phyloP scores from a whole-genome alignment of 1,140 invertebrate genomes.

The Rhagoletis zephyria region DNA sequence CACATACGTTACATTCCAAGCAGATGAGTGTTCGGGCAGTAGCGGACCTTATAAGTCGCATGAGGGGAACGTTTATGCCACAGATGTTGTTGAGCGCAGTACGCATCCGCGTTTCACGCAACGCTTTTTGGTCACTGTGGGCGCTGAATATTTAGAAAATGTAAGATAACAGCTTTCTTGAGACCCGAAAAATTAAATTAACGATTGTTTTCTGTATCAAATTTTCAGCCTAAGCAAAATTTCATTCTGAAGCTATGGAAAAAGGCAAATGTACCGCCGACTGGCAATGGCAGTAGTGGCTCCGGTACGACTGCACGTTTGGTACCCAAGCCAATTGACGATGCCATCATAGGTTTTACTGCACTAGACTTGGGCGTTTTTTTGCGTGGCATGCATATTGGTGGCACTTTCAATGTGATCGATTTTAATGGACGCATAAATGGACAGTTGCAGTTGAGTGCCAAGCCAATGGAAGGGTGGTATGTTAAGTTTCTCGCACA shows the following conservation, averaged over 20 bases:
- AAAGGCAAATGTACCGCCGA: constrained; percentile 63
- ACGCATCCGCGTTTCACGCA: constrained; percentile 77
- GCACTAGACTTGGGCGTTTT: constrained; percentile 77
- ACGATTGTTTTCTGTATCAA: no score
- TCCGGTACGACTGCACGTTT: constrained; percentile 56
- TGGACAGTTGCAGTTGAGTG: constrained; percentile 77
- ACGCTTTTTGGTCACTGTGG: constrained; percentile 75
- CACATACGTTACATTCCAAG: constrained; percentile 78
- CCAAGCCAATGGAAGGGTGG: constrained; percentile 56
- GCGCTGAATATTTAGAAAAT: constrained; percentile 75
- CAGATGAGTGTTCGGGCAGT: constrained; percentile 59
- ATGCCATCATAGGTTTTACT: constrained; percentile 77
- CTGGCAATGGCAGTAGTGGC: background rate
- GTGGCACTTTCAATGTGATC: constrained; percentile 79
- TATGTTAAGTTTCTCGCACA: constrained; percentile 6
- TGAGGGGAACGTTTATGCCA: constrained; percentile 73
- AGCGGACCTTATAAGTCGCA: constrained; percentile 67
- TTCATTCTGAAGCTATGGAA: constrained; percentile 79
- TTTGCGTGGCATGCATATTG: constrained; percentile 73
- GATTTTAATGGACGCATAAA: constrained; percentile 78
- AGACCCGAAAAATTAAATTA: no score
- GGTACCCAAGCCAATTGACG: constrained; percentile 74
- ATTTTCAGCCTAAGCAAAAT: constrained; percentile 75
- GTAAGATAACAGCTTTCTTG: constrained; percentile 67
- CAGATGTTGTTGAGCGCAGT: constrained; percentile 74